These are phyloP conservation scores for Arenicola marina DNA, from an alignment of 2,888 invertebrate species.

Conservation along the genomic window DNA sequence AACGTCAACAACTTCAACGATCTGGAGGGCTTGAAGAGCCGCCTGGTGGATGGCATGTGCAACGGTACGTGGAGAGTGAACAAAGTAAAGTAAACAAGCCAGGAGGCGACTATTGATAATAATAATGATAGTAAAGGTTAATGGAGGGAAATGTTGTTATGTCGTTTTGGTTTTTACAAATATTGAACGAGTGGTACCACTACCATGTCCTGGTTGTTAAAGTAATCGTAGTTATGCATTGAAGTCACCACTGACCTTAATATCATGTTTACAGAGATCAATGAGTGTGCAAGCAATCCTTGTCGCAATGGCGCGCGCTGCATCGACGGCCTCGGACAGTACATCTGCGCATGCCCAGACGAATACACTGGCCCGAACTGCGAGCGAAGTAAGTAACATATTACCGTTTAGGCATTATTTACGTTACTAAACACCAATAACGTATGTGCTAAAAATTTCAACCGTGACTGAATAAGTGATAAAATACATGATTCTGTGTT, in stretches of 20 bases:
- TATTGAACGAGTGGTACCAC: too few species aligned
- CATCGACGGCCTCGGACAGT: slow-evolving; percentile 44
- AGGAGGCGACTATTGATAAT: too few species aligned
- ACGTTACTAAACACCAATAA: too few species aligned
- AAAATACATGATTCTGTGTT: background rate
- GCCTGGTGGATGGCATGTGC: slow-evolving; percentile 16
- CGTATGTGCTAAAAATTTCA: too few species aligned
- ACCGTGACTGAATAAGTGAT: too few species aligned
- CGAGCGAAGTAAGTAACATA: slow-evolving; percentile 29
- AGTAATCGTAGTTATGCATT: too few species aligned
- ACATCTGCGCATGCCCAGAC: slow-evolving; percentile 44
- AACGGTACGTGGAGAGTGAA: slow-evolving; percentile 20
- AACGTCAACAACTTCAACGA: slow-evolving; percentile 17
- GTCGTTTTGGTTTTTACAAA: too few species aligned
- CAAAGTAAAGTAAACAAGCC: too few species aligned
- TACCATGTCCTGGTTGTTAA: too few species aligned
- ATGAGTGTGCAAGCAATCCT: slow-evolving; percentile 80
- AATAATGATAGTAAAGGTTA: too few species aligned
- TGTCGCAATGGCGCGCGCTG: slow-evolving; percentile 85
- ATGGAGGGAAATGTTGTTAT: too few species aligned
- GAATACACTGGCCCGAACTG: slow-evolving; percentile 49
- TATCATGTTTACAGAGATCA: slow-evolving; percentile 34
- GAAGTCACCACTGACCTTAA: too few species aligned
- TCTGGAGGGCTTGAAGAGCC: slow-evolving; percentile 2
- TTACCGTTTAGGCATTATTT: background rate